A percentile compares a stretch with the other conserved stretches of the same genome.
Evolutionary conservation across 2,113 vertebrate genomes (phyloP).

Genomic region (Syrrhaptes paradoxus): DNA sequence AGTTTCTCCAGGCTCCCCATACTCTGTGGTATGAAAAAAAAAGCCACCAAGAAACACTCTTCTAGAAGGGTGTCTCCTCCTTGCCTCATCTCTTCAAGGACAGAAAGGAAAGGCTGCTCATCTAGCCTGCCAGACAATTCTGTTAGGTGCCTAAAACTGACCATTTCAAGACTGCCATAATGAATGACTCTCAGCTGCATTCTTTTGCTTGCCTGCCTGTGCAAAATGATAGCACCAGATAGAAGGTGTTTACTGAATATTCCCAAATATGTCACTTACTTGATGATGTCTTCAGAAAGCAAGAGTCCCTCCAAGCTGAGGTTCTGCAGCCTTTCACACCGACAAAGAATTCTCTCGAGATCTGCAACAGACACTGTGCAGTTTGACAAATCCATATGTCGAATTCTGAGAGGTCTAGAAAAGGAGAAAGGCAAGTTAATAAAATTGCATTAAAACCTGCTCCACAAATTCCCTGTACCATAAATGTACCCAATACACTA

Average conservation of each 20-base stretch:
- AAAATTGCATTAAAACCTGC: neutral
- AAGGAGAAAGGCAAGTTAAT: neutral
- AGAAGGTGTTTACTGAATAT: neutral
- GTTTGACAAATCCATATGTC: conserved; percentile 89
- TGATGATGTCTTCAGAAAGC: conserved; percentile 84
- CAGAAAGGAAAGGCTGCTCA: neutral
- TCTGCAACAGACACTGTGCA: conserved; percentile 76
- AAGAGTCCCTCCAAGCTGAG: conserved; percentile 89
- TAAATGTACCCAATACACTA: neutral
- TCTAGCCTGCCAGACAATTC: neutral
- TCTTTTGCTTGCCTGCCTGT: neutral
- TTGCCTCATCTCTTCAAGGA: neutral
- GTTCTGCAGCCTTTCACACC: conserved; percentile 80
- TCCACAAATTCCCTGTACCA: neutral
- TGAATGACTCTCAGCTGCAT: neutral
- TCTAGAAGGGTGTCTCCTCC: neutral
- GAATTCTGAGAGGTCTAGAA: conserved; percentile 79
- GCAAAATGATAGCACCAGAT: neutral
- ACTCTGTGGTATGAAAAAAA: neutral
- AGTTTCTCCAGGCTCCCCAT: neutral
- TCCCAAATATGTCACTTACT: conserved; percentile 69
- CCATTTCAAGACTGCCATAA: neutral
- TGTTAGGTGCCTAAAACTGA: neutral
- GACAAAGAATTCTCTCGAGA: conserved; percentile 79
- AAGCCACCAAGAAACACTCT: neutral